Conservation (phyloP, 2,113 vertebrate species). For the Cnemophilus loriae region DNA sequence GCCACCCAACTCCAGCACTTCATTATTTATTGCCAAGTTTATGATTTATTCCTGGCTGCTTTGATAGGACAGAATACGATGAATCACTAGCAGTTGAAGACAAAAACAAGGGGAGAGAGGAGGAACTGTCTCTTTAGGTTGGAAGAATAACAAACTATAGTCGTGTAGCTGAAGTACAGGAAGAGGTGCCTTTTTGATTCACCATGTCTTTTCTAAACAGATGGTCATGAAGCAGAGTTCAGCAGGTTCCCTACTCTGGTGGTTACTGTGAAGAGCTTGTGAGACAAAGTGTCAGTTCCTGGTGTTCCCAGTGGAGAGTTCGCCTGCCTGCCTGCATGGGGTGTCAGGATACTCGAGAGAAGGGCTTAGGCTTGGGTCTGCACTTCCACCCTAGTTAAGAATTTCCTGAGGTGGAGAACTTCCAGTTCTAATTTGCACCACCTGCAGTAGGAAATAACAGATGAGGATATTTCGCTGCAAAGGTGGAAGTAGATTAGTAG, state of each 20-base stretch:
- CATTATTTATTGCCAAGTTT: not conserved
- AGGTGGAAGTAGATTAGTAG: not conserved
- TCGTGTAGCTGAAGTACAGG: not conserved
- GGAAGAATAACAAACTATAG: not conserved
- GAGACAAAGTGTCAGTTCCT: not conserved
- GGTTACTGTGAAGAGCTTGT: not conserved
- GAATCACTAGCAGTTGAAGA: not conserved
- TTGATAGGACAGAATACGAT: not conserved
- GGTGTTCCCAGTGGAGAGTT: not conserved
- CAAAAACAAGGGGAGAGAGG: not conserved
- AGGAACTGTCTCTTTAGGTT: not conserved
- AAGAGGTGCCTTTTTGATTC: not conserved
- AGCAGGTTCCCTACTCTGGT: not conserved
- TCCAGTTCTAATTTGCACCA: not conserved
- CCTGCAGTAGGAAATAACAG: not conserved
- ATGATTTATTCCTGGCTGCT: not conserved
- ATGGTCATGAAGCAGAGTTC: not conserved
- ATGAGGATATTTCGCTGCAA: not conserved
- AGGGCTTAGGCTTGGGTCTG: not conserved
- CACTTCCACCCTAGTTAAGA: not conserved
- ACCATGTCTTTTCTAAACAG: not conserved
- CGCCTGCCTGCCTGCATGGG: not conserved
- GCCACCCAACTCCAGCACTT: not conserved
- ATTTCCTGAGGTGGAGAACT: not conserved
- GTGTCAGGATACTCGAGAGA: not conserved